phyloP scores from a whole-genome alignment of 1,140 invertebrate genomes.

The Diachasmimorpha longicaudata region DNA sequence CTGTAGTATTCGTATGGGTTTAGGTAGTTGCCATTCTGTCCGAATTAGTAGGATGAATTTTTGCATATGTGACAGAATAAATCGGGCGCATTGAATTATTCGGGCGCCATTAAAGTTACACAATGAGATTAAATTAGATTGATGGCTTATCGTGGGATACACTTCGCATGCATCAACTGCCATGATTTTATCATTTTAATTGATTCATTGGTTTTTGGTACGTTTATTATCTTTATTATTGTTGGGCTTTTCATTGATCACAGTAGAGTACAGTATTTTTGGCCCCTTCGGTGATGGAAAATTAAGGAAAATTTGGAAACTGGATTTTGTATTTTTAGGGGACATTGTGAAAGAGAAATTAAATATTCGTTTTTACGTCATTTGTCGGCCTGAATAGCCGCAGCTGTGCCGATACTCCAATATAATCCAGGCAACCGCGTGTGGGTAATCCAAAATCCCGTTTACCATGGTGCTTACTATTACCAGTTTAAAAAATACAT shows the following conservation, averaged over 20 bases:
- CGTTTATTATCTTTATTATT: neutral
- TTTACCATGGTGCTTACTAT: constrained; percentile 21
- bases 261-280: neutral
- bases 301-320: too few relatives aligned
- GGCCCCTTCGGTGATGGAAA: too few relatives aligned
- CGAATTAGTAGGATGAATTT: neutral
- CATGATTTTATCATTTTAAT: constrained; percentile 2
- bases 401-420: constrained; percentile 12
- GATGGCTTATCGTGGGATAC: neutral
- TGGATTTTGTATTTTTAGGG: too few relatives aligned
- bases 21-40: neutral
- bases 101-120: constrained; percentile 20
- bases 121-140: constrained; percentile 23
- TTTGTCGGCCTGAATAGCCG: neutral
- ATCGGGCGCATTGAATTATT: neutral
- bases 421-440: constrained; percentile 13
- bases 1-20: neutral
- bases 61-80: neutral
- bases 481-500: neutral
- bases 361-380: neutral
- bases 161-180: neutral
- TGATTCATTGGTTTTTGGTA: neutral
- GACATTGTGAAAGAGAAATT: too few relatives aligned
- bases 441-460: constrained; percentile 16
- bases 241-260: neutral